Evolutionary conservation across 2,888 invertebrate species (phyloP).

Genomic region (Sarcophaga variegata): DNA sequence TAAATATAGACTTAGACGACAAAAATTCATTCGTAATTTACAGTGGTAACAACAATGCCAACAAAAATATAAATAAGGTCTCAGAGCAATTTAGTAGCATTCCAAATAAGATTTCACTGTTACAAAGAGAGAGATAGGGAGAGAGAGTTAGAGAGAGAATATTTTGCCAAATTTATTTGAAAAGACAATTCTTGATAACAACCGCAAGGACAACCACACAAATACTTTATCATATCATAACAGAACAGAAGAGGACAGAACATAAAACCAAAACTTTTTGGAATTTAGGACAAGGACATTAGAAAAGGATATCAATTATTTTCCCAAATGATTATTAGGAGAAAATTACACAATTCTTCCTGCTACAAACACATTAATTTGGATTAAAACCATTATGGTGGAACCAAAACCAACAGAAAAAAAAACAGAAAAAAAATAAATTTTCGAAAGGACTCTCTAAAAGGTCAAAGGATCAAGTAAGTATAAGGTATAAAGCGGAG

Average conservation of each 20-base stretch:
- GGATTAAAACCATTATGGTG: neutral
- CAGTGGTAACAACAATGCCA: no score
- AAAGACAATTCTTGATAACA: no score
- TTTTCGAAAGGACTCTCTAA: neutral
- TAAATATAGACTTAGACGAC: neutral
- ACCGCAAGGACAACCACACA: no score
- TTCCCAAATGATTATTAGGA: neutral
- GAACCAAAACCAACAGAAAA: neutral
- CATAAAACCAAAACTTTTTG: neutral
- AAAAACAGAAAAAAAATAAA: neutral
- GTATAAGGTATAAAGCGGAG: no score
- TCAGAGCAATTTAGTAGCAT: no score
- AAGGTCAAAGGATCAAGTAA: no score
- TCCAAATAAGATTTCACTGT: no score
- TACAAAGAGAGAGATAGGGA: no score
- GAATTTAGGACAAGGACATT: slow-evolving; percentile 50
- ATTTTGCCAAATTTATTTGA: no score
- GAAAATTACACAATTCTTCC: slow-evolving; percentile 7
- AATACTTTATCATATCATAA: neutral
- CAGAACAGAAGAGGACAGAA: neutral
- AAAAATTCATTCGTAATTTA: no score
- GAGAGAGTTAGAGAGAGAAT: no score
- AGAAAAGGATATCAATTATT: slow-evolving; percentile 12
- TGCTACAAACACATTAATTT: neutral
- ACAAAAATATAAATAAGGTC: no score